phyloP scores from a whole-genome alignment of 2,888 invertebrate species.

The Synergus itoensis region DNA sequence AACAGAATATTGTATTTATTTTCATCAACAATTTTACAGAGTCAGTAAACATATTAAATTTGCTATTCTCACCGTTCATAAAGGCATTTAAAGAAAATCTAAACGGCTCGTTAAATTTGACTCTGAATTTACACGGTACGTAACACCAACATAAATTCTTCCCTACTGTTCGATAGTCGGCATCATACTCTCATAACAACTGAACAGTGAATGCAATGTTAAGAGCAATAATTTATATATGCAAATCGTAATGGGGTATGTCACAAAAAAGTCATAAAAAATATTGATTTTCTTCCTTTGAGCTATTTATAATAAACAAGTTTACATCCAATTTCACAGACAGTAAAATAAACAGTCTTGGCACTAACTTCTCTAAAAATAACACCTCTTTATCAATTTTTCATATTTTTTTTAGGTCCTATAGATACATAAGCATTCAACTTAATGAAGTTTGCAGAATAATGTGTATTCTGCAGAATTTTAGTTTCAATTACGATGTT shows the following conservation, averaged over 20 bases:
- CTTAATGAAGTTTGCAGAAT: too few species aligned
- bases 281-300: too few species aligned
- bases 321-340: too few species aligned
- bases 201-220: neutral
- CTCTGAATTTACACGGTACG: neutral
- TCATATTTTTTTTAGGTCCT: too few species aligned
- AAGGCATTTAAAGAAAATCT: neutral
- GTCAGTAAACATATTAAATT: neutral
- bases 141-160: slow-evolving; percentile 2
- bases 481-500: neutral
- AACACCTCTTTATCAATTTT: too few species aligned
- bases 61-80: neutral
- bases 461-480: neutral
- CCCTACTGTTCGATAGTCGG: neutral
- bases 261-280: too few species aligned
- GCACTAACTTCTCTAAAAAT: too few species aligned
- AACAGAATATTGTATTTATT: neutral
- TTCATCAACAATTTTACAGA: neutral
- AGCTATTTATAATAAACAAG: too few species aligned
- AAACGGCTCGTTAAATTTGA: neutral
- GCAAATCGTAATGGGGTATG: too few species aligned
- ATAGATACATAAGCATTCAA: too few species aligned
- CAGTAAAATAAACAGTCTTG: too few species aligned
- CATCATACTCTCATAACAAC: neutral
- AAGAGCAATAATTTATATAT: neutral